Evolutionary conservation across 2,113 vertebrate genomes (phyloP), one percentile per base, ranked within the genome.

Genomic region (Muntiacus muntjak): DNA sequence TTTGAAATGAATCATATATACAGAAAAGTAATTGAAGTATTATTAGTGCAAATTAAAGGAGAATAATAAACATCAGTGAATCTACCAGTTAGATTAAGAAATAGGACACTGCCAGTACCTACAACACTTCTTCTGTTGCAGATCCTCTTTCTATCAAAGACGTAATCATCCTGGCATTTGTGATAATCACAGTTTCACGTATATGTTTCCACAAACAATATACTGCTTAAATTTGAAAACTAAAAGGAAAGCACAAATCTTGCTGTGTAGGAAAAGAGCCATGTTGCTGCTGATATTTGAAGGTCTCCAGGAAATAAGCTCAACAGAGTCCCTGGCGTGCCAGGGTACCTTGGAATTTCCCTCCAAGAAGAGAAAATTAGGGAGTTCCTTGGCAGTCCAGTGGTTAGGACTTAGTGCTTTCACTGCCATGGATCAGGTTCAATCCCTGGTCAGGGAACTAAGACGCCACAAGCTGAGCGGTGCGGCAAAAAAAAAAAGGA

Each of bases 11-110:
- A 30, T 64, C 25, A 8, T 71, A 47, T 64, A 25, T 47, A 17
- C 26, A 93, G 43, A 79, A 84, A 91, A 71, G 4, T 92, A 60
- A 76, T 85, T 81, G 30, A 89, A n/a, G n/a, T 78, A 43, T n/a
- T 95, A 30, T 82, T 89, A 96, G 36, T 95, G 40, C 23, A 82
- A 76, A n/a, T 97, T 40, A 36, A 52, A 92, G 55, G 67, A 78
- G 26, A 93, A 55, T 28, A 52, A 33, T 57, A 50, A 87, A 54
- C 19, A 87, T 89, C 30, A 25, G 4, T 79, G 19, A 83, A 28
- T 47, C 14, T 71, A n/a, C 15, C 43, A 40, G 67, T 28, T 55
- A 92, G 45, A 17, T 86, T 91, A 94, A 60, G 82, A 89, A 93
- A 54, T 11, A 58, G 30, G 40, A 58, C 33, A 52, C 55, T 86